Conservation (phyloP, 1,140 invertebrate genomes). For the Drosophila cardini region DNA sequence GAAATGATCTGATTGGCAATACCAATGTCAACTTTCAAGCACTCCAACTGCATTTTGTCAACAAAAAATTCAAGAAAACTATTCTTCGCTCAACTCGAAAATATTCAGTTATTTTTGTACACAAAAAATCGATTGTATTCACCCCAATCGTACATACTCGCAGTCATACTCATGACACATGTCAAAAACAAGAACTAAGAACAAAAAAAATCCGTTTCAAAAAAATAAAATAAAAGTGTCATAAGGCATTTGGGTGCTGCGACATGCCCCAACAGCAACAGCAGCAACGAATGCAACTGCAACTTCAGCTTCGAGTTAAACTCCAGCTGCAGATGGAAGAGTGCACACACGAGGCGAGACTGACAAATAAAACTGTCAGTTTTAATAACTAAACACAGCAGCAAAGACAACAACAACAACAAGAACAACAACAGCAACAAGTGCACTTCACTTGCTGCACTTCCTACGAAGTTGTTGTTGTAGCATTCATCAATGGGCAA, state of each 20-base stretch:
- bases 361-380: constrained; percentile 83
- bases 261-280: constrained; percentile 15
- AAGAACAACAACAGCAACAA: constrained; percentile 40
- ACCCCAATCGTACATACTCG: constrained; percentile 40
- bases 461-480: constrained; percentile 36
- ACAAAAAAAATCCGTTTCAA: constrained; percentile 54
- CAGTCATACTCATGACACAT: constrained; percentile 64
- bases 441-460: constrained; percentile 62
- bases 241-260: constrained; percentile 58
- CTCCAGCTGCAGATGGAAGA: constrained; percentile 34
- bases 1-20: constrained; percentile 31
- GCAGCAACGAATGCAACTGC: neutral
- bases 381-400: constrained; percentile 77
- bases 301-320: neutral
- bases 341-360: constrained; percentile 39
- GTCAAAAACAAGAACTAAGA: constrained; percentile 61
- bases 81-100: constrained; percentile 26
- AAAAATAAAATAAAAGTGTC: constrained; percentile 70
- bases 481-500: constrained; percentile 48
- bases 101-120: constrained; percentile 61
- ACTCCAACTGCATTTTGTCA: constrained; percentile 61
- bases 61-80: constrained; percentile 45
- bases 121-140: constrained; percentile 75
- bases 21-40: constrained; percentile 63
- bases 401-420: constrained; percentile 15